Conservation (phyloP, 2,888 invertebrate species). For the Drosophila basisetae region DNA sequence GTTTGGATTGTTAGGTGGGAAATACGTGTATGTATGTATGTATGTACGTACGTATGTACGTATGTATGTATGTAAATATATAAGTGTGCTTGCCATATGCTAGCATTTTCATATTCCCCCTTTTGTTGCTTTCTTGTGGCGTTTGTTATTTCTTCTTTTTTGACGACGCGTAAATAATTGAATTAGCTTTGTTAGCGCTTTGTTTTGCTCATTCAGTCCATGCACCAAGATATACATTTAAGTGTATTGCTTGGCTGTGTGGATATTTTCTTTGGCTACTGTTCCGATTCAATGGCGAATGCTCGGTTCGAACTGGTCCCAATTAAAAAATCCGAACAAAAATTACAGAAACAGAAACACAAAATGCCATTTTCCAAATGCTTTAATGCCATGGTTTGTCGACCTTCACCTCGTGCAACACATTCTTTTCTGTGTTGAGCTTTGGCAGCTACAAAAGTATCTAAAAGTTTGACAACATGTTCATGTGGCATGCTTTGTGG, state of each 20-base stretch:
- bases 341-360: conserved; percentile 2
- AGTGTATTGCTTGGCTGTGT: neutral
- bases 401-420: conserved; percentile 74
- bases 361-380: conserved; percentile 49
- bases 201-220: conserved; percentile 48
- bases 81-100: conserved; percentile 36
- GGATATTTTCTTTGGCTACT: conserved; percentile 24
- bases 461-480: conserved; percentile 22
- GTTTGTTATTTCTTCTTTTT: conserved; percentile 33
- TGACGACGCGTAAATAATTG: conserved; percentile 68
- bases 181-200: conserved; percentile 71
- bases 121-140: conserved; percentile 24
- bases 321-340: conserved; percentile 25
- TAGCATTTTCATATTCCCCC: conserved; percentile 18
- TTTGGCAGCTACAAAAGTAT: conserved; percentile 20
- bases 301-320: conserved; percentile 15
- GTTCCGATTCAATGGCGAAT: conserved; percentile 31
- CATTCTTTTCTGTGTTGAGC: conserved; percentile 4
- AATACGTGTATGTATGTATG: neutral
- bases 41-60: neutral
- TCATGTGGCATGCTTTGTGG: conserved; percentile 20
- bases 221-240: conserved; percentile 17
- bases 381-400: conserved; percentile 50
- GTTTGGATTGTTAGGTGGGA: neutral
- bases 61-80: neutral